Conservation (phyloP, 2,113 vertebrate species). For the Cyanoderma ruficeps region DNA sequence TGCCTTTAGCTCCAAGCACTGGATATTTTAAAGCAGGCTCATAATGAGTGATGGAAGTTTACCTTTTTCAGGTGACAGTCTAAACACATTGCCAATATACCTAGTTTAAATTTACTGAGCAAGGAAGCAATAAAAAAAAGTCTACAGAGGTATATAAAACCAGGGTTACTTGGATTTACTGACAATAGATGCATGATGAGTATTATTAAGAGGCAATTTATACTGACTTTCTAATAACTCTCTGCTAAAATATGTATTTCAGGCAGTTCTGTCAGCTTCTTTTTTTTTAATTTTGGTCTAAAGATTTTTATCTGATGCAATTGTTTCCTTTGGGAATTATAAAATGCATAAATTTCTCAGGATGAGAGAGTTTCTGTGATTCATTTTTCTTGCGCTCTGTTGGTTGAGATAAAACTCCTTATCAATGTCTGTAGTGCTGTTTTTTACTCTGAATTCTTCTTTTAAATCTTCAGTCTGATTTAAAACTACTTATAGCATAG, state of each 20-base stretch:
- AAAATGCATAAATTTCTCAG: conserved; percentile 38
- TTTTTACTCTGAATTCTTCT: background rate
- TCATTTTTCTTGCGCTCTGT: conserved; percentile 18
- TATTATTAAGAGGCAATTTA: conserved; percentile 52
- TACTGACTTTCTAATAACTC: conserved; percentile 44
- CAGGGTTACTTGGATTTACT: conserved; percentile 29
- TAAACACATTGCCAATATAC: conserved; percentile 6
- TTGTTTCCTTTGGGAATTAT: conserved; percentile 38
- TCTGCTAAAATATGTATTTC: conserved; percentile 39
- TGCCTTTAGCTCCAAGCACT: background rate
- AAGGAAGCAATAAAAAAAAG: conserved; percentile 29
- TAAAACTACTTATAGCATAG: background rate
- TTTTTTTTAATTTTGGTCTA: conserved; percentile 52
- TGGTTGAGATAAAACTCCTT: conserved; percentile 14
- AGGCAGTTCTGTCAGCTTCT: conserved; percentile 44
- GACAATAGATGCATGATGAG: conserved; percentile 25
- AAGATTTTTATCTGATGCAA: conserved; percentile 29
- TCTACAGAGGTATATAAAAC: conserved; percentile 17
- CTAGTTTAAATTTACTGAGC: conserved; percentile 40
- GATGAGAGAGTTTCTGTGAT: conserved; percentile 33
- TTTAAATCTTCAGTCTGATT: background rate
- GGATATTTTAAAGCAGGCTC: background rate
- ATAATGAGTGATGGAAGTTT: conserved; percentile 6
- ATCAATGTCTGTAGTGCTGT: background rate
- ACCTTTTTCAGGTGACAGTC: background rate